Evolutionary conservation across 2,113 vertebrate genomes (phyloP).

Genomic region (Psophia crepitans): DNA sequence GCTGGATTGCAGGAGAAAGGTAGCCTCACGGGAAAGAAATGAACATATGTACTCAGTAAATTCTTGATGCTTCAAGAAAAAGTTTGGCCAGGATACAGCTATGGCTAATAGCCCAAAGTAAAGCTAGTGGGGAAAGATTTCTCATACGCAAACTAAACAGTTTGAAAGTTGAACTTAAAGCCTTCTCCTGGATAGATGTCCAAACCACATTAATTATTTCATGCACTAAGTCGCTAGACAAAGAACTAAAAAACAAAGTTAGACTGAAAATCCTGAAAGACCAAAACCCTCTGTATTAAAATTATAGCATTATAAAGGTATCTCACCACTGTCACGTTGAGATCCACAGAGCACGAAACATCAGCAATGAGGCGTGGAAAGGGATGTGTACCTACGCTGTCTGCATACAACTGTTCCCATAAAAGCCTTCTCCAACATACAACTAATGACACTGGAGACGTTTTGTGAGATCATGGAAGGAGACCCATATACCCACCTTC

Average conservation of each 20-base stretch:
- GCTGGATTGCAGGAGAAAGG: constrained; percentile 36
- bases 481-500: not conserved
- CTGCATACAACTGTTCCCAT: not conserved
- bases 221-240: not conserved
- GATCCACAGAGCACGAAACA: not conserved
- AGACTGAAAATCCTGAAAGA: not conserved
- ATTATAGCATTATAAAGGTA: not conserved
- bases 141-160: not conserved
- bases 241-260: not conserved
- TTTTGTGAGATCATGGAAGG: not conserved
- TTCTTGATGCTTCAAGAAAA: constrained; percentile 63
- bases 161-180: constrained; percentile 23
- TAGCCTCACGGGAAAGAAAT: not conserved
- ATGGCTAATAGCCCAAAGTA: constrained; percentile 45
- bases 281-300: not conserved
- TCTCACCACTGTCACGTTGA: not conserved
- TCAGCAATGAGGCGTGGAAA: not conserved
- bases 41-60: constrained; percentile 62
- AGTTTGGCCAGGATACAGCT: constrained; percentile 56
- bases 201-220: constrained; percentile 11
- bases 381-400: too few species aligned
- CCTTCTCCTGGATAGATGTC: not conserved
- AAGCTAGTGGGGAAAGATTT: not conserved
- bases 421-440: not conserved
- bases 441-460: not conserved